Base-by-base conservation (phyloP, 1,140 invertebrate genomes). In the Achatina immaculata region DNA sequence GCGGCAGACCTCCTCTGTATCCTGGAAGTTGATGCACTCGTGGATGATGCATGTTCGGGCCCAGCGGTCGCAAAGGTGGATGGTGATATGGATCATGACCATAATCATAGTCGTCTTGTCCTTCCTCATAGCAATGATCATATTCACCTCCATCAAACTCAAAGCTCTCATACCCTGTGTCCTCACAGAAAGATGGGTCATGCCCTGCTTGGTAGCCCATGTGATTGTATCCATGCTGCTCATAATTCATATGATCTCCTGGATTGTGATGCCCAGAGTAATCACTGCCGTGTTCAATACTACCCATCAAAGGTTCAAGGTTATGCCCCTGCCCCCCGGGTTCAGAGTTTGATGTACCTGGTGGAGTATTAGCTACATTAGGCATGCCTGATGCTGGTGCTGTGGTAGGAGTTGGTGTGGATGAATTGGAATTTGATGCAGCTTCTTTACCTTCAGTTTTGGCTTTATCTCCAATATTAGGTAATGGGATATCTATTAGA, bases 401-500 rank as follows among this genome's bases (percentile, higher is more conserved):
- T 21, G 82, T 21, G 3, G 72, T 38, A 38, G 74, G 45, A 28
- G 80, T 51, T 28, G 69, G 31, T 0, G 78, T n/a, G 2, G 69
- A 65, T 42, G 71, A 40, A 51, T 42, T 75, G 24, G 75, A 21
- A 48, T 24, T 76, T 40, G 77, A 42, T 31, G 48, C 24, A 24
- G 40, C 31, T 28, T 81, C 73, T 48, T 66, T 68, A 38, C 16
- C 28, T 19, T 68, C 42, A 45, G 34, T 31, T 28, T 45, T 81
- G 24, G 48, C 68, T 28, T 65, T 80, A 9, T 80, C 78, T 19
- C 62, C 78, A 11, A 66, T 48, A 48, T 71, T 76, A 45, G 83
- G 83, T 21, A 83, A 73, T 0, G 83, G 83, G 24, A 83, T 83
- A 62, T 81, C 80, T 51, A 66, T 81, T 1, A 83, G 71, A 11